Percentiles rank a stretch among this genome's conserved stretches.
These are phyloP conservation scores for Ardeotis arabs DNA, from an alignment of 2,113 vertebrate species.

Conservation along the genomic window DNA sequence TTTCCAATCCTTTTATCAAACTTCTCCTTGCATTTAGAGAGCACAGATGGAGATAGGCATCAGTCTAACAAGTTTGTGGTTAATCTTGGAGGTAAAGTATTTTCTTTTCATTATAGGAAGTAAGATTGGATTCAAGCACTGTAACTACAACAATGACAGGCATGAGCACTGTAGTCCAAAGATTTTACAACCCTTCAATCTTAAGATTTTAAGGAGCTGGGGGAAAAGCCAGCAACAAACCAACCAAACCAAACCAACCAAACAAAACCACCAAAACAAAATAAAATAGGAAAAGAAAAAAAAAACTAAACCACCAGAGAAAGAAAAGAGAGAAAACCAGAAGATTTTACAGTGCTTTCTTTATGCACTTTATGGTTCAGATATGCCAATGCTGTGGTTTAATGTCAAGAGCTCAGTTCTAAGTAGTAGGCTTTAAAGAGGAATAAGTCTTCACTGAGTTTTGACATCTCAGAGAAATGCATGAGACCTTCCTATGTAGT, in stretches of 20 bases:
- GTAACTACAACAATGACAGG: not conserved
- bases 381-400: not conserved
- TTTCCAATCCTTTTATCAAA: not conserved
- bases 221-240: not conserved
- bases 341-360: not conserved
- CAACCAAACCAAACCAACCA: not conserved
- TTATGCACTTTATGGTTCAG: not conserved
- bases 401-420: not conserved
- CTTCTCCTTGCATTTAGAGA: not conserved
- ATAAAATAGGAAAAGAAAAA: no score
- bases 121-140: not conserved
- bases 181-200: not conserved
- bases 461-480: not conserved
- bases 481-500: not conserved
- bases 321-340: not conserved
- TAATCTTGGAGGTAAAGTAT: not conserved
- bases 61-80: not conserved
- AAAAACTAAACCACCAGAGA: no score
- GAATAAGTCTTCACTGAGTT: not conserved
- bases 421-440: not conserved
- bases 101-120: not conserved
- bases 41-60: not conserved
- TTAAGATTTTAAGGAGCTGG: not conserved
- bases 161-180: not conserved
- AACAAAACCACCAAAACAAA: not conserved